These are phyloP conservation scores for Corella eumyota DNA, from an alignment of 23 tunicate species.

Conservation along the genomic window DNA sequence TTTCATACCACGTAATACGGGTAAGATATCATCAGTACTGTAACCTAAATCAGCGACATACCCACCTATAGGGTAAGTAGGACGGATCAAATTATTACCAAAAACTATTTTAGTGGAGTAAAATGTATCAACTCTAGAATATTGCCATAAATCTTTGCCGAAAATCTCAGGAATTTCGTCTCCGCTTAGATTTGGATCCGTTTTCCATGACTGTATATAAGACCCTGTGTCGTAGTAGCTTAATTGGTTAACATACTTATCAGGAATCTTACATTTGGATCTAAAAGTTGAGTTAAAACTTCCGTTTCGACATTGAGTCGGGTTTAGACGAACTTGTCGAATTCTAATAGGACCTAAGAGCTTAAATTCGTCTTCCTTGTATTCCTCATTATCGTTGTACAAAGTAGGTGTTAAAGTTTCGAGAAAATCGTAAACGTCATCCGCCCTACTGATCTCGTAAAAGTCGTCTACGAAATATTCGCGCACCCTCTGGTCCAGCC, in stretches of 20 bases:
- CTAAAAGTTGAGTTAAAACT: no score
- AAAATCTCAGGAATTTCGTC: background rate
- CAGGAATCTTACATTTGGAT: no score
- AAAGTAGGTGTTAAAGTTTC: slow-evolving; percentile 25
- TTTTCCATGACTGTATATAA: slow-evolving; percentile 29
- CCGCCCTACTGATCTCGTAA: slow-evolving; percentile 5
- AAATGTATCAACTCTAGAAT: background rate
- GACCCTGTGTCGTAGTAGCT: slow-evolving; percentile 20
- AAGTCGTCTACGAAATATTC: slow-evolving; percentile 16
- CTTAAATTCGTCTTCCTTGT: slow-evolving; percentile 1
- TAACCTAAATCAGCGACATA: slow-evolving; percentile 54
- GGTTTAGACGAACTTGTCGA: slow-evolving; percentile 35
- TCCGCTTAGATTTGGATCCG: no score
- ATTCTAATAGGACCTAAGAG: slow-evolving; percentile 50
- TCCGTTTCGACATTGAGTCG: slow-evolving; percentile 4
- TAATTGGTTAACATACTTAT: background rate
- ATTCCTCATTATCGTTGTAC: slow-evolving; percentile 12
- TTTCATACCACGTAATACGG: slow-evolving; percentile 18
- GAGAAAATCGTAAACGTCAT: slow-evolving; percentile 29
- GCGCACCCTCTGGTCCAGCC: slow-evolving; percentile 10
- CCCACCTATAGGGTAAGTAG: slow-evolving; percentile 50
- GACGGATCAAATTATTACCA: slow-evolving; percentile 27
- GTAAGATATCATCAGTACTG: slow-evolving; percentile 13
- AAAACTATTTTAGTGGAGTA: background rate
- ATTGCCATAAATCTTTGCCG: slow-evolving; percentile 19